Evolutionary conservation across 2,113 vertebrate genomes (phyloP).

Genomic region (Collichthys lucidus): DNA sequence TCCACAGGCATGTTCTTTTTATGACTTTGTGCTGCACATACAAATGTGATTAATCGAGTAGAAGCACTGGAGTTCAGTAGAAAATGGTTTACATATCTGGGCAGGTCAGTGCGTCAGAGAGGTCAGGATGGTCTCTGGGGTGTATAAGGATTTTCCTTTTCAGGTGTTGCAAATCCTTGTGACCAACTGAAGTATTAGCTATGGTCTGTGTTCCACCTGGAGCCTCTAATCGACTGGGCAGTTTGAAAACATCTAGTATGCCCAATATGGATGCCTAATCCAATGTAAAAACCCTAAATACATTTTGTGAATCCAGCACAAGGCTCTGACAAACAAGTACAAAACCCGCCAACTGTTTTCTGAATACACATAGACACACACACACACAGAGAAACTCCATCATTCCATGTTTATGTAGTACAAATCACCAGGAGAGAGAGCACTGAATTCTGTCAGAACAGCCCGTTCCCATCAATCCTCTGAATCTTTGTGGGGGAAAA

Average conservation of each 20-base stretch:
- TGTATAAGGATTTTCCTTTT: not conserved
- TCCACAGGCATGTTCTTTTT: too few relatives aligned
- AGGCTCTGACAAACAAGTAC: not conserved
- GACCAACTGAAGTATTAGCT: not conserved
- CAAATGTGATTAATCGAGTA: too few relatives aligned
- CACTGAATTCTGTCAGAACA: constrained; percentile 14
- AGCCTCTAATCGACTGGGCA: constrained; percentile 14
- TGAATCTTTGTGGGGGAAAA: not conserved
- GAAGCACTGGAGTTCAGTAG: too few relatives aligned
- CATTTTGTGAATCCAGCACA: not conserved
- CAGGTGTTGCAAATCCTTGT: not conserved
- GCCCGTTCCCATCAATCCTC: constrained; percentile 15
- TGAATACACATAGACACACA: not conserved
- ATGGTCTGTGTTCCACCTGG: not conserved
- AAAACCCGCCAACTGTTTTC: not conserved
- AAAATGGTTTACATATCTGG: too few relatives aligned
- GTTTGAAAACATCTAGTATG: constrained; percentile 7
- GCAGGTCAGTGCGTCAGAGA: too few relatives aligned
- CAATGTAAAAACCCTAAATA: not conserved
- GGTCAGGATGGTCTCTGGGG: too few relatives aligned
- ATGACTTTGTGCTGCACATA: too few relatives aligned
- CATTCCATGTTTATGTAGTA: not conserved
- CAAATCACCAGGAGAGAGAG: constrained; percentile 16
- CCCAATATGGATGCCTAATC: not conserved
- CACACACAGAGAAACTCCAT: constrained; percentile 9